Percentiles rank a stretch among this genome's conserved stretches.
Evolutionary conservation across 2,797 vertebrate species (phyloP).

Genomic region (Margarornis squamiger): DNA sequence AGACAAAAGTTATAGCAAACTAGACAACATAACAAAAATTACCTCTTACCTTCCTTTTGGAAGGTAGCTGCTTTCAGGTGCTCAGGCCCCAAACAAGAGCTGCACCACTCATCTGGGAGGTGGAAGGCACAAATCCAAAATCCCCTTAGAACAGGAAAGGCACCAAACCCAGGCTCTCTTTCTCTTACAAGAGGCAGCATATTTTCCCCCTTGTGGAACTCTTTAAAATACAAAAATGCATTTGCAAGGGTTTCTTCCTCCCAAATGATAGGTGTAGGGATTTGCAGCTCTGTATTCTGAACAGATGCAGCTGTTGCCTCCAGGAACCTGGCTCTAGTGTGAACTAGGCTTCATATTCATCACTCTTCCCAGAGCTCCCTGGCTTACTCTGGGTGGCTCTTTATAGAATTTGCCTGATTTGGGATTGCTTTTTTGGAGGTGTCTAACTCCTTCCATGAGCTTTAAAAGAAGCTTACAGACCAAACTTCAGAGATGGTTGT

Average conservation of each 20-base stretch:
- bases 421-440: fast-evolving
- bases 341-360: background rate
- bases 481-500: background rate
- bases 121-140: background rate
- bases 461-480: background rate
- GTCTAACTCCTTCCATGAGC: background rate
- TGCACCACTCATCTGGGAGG: background rate
- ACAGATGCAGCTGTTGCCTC: background rate
- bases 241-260: background rate
- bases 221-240: background rate
- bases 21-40: background rate
- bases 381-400: background rate
- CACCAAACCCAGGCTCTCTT: background rate
- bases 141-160: background rate
- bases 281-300: background rate
- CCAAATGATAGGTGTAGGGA: background rate
- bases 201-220: background rate
- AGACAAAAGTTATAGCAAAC: background rate
- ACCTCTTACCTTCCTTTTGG: background rate
- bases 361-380: background rate
- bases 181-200: background rate
- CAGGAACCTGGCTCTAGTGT: background rate
- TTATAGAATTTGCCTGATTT: background rate
- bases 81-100: background rate
- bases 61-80: background rate